Conservation (phyloP, 2,113 vertebrate species). For the Pristiophorus japonicus region DNA sequence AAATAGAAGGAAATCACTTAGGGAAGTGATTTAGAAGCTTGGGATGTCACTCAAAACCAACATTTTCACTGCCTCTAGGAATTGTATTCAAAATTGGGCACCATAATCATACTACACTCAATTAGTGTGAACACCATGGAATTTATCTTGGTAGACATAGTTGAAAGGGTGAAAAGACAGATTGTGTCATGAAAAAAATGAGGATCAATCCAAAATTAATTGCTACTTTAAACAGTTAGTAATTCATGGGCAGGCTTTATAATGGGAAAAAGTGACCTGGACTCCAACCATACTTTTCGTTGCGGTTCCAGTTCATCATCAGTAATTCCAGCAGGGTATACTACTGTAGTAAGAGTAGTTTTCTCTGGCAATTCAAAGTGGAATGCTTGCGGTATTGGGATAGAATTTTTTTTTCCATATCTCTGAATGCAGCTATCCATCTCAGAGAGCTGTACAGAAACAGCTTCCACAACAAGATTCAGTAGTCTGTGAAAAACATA, state of each 20-base stretch:
- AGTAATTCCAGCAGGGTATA: conserved; percentile 75
- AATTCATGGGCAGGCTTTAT: neutral
- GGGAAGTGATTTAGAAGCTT: neutral
- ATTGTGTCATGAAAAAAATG: neutral
- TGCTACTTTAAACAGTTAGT: neutral
- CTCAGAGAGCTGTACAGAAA: conserved; percentile 73
- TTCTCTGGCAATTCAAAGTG: conserved; percentile 81
- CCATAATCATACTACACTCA: neutral
- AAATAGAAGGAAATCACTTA: neutral
- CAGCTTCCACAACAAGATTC: conserved; percentile 63
- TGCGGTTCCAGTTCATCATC: conserved; percentile 70
- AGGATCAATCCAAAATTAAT: neutral
- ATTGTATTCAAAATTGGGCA: neutral
- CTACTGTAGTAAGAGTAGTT: conserved; percentile 65
- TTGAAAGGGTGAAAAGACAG: neutral
- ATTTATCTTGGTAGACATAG: neutral
- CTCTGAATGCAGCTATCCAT: conserved; percentile 79
- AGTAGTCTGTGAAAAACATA: conserved; percentile 59
- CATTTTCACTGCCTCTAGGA: neutral
- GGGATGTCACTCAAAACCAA: neutral
- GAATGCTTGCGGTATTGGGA: conserved; percentile 74
- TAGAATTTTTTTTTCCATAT: conserved; percentile 70
- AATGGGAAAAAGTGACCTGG: conserved; percentile 38
- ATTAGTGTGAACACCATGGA: neutral
- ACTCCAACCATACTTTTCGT: conserved; percentile 61